Percentiles rank a stretch among this genome's conserved stretches.
Evolutionary conservation across 1,140 invertebrate species (phyloP).

Genomic region (Listronotus oregonensis): DNA sequence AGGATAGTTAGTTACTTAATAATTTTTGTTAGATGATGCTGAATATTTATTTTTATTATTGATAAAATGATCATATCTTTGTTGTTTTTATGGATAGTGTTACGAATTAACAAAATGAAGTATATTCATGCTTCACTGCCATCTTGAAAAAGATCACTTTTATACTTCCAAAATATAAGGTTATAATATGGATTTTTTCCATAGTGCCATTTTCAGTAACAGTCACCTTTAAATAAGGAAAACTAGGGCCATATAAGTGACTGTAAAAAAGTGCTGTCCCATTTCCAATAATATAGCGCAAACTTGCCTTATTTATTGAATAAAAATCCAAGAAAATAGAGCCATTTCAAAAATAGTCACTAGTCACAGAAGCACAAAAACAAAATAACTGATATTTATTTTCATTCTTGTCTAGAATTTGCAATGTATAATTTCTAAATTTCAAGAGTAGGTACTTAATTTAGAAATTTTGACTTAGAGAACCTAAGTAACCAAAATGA

Average conservation of each 20-base stretch:
- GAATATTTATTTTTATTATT: constrained; percentile 42
- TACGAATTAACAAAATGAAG: constrained; percentile 23
- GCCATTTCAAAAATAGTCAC: background rate
- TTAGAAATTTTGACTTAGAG: too few relatives aligned
- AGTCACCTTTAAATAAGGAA: constrained; percentile 11
- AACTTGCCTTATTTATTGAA: too few relatives aligned
- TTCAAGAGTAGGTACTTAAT: too few relatives aligned
- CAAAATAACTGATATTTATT: background rate
- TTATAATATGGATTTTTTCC: constrained; percentile 9
- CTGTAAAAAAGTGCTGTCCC: too few relatives aligned
- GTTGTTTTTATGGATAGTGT: constrained; percentile 42
- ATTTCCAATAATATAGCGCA: too few relatives aligned
- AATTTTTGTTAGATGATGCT: constrained; percentile 35
- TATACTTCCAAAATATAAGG: constrained; percentile 3
- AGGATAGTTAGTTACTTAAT: constrained; percentile 37
- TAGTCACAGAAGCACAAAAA: background rate
- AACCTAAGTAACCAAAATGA: too few relatives aligned
- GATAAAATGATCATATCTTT: constrained; percentile 33
- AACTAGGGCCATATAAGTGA: too few relatives aligned
- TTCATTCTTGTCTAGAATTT: too few relatives aligned
- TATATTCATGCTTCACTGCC: constrained; percentile 42
- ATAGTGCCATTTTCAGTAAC: constrained; percentile 27
- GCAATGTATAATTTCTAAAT: too few relatives aligned
- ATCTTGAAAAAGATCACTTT: constrained; percentile 35
- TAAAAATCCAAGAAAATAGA: background rate